Evolutionary conservation across 2,888 invertebrate species (phyloP).

Genomic region (Patella pellucida): DNA sequence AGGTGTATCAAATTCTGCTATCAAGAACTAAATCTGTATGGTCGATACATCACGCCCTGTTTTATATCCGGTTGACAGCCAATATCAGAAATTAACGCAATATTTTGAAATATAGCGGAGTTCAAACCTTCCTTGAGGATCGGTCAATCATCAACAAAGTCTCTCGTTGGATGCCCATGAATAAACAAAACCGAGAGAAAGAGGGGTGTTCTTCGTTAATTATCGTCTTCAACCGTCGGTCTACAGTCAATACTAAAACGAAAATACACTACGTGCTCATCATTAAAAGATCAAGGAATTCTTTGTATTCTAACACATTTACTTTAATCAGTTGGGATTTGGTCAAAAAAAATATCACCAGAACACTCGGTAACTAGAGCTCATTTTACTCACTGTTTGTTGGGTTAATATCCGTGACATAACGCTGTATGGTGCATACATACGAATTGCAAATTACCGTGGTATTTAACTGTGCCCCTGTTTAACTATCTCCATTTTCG

Average conservation of each 20-base stretch:
- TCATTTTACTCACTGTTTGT: neutral
- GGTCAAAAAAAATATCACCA: neutral
- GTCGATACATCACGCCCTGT: neutral
- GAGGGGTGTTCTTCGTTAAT: neutral
- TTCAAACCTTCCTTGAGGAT: neutral
- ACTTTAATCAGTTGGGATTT: neutral
- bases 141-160: neutral
- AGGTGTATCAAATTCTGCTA: too few species aligned
- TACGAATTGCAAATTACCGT: too few species aligned
- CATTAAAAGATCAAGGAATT: conserved; percentile 3
- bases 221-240: too few species aligned
- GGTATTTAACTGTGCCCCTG: too few species aligned
- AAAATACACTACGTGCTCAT: neutral
- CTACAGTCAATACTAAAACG: neutral
- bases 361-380: neutral
- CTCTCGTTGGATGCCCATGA: neutral
- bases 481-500: too few species aligned
- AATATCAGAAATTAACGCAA: neutral
- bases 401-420: too few species aligned
- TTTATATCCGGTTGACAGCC: neutral
- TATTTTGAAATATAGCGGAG: neutral
- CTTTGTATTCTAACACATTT: neutral
- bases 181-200: neutral
- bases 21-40: neutral
- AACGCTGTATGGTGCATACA: too few species aligned